phyloP scores from a whole-genome alignment of 2,888 invertebrate genomes.

The Hofmannophila pseudospretella region DNA sequence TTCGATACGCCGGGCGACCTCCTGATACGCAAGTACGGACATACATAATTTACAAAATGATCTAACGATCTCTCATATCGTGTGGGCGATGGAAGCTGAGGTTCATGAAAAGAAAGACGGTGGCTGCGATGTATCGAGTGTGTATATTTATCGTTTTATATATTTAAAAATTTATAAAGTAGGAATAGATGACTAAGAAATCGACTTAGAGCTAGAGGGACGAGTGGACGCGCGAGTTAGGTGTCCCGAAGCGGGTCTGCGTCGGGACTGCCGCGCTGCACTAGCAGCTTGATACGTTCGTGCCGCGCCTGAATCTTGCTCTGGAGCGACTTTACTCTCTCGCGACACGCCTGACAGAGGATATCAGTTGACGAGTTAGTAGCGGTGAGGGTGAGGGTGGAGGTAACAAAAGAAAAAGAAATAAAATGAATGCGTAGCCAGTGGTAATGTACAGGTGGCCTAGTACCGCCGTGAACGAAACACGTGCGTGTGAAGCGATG shows the following conservation, averaged over 20 bases:
- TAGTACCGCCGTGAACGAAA: conserved; percentile 14
- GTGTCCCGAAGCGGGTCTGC: conserved; percentile 84
- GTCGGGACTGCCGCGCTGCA: conserved; percentile 92
- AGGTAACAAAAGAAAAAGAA: conserved; percentile 53
- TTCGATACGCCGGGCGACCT: conserved; percentile 84
- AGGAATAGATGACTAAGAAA: conserved; percentile 51
- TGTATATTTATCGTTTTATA: conserved; percentile 52
- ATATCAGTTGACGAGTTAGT: conserved; percentile 67
- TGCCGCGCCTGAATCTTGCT: conserved; percentile 91
- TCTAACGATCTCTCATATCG: conserved; percentile 32
- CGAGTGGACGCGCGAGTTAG: conserved; percentile 51
- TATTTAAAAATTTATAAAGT: conserved; percentile 50
- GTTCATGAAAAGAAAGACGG: conserved; percentile 59
- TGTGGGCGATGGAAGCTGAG: conserved; percentile 36
- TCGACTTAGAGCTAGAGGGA: conserved; percentile 49
- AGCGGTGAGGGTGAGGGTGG: conserved; percentile 47
- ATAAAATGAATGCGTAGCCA: conserved; percentile 45
- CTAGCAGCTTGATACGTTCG: conserved; percentile 91
- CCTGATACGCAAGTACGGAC: conserved; percentile 82
- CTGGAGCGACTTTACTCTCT: conserved; percentile 90
- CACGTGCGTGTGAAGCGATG: conserved; percentile 34
- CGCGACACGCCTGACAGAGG: conserved; percentile 87
- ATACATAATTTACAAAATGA: conserved; percentile 66
- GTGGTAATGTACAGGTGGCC: conserved; percentile 47
- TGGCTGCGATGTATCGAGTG: conserved; percentile 61